Conservation (phyloP, 2,113 vertebrate species). For the Onychorhynchus coronatus region DNA sequence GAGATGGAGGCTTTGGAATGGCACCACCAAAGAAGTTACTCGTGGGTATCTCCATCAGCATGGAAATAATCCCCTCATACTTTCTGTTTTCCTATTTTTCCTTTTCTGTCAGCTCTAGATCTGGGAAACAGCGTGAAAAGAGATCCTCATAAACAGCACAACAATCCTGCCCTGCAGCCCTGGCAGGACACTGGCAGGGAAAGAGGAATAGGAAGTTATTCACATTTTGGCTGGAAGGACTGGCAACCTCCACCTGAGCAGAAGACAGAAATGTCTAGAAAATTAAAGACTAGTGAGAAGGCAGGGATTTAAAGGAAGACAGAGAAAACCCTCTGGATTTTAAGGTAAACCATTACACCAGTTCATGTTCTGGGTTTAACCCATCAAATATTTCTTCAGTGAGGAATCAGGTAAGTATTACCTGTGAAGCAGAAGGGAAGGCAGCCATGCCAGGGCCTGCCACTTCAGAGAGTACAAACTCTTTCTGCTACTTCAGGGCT, state of each 20-base stretch:
- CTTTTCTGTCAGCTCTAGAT: background rate
- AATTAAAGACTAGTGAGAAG: background rate
- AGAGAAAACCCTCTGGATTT: background rate
- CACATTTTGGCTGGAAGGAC: background rate
- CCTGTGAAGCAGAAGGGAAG: background rate
- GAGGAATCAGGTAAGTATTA: background rate
- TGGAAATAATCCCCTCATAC: background rate
- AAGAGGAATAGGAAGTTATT: background rate
- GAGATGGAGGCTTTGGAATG: background rate
- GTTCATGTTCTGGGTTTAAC: background rate
- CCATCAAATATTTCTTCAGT: background rate
- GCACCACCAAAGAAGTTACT: background rate
- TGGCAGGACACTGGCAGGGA: background rate
- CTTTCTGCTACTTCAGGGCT: slow-evolving; percentile 23
- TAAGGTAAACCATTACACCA: background rate
- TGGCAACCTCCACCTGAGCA: background rate
- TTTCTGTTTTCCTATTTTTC: background rate
- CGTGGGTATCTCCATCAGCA: background rate
- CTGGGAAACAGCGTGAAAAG: background rate
- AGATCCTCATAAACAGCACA: background rate
- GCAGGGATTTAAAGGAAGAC: background rate
- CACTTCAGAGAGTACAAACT: background rate
- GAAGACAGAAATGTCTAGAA: background rate
- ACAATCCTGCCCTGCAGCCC: background rate
- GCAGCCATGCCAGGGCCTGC: background rate